Base-by-base conservation (phyloP, 2,888 invertebrate species). In the Lycia hirtaria region DNA sequence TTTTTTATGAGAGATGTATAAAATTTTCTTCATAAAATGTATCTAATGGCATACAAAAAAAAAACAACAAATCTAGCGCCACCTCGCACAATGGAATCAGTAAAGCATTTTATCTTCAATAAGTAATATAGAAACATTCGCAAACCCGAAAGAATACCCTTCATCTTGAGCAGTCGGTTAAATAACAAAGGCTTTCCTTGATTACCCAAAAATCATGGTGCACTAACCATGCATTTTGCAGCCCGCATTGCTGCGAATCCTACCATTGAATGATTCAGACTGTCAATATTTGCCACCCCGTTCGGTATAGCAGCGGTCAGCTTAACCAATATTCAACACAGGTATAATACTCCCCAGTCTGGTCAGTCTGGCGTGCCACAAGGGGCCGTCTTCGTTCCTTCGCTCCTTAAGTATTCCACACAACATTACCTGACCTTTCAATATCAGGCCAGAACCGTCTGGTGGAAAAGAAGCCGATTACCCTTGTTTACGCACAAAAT, bases 401-500 rank as follows among this genome's bases (percentile, higher is more conserved):
- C 57, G 62, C 72, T 81, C 64, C 72, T 84, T 85, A 81, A 76
- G 78, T 85, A 87, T 88, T 88, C 87, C 75, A 77, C 76, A 74
- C 83, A 76, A 71, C 78, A 70, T 78, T 65, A 72, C 71, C 80
- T 84, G 81, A 79, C 83, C 83, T 80, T 83, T 82, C 80, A 83
- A 85, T 85, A 85, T 79, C 77, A 78, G 75, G 69, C 62, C 73
- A 71, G 69, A 80, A 66, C 73, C 76, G 76, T 76, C 78, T 78
- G 74, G 33, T 73, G 80, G 78, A 82, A 85, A 84, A 83, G 77
- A 74, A 82, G 76, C 76, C 81, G 80, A 86, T 86, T 85, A 85
- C 80, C 83, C 83, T 79, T 89, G 87, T 90, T 88, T 88, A 85
- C 89, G 79, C 77, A 85, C 82, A 83, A 83, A 88, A 88, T 87